These are phyloP conservation scores for Orthosia gothica DNA, from an alignment of 2,888 invertebrate genomes.

Conservation along the genomic window DNA sequence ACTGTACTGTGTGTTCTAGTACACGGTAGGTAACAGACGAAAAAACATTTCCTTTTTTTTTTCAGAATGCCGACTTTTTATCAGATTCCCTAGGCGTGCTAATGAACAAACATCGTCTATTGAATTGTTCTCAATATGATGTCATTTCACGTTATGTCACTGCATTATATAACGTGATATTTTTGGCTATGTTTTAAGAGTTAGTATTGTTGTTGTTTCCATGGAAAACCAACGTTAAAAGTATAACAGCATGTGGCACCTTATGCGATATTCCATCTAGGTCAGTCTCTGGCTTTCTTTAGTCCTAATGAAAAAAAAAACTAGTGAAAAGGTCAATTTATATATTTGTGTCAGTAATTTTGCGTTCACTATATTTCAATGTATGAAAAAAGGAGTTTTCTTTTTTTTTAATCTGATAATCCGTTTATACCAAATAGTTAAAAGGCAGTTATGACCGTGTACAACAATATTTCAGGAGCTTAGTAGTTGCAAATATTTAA, in stretches of 20 bases:
- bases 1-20: too few relatives aligned
- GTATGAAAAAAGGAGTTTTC: not conserved
- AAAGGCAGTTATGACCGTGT: constrained; percentile 32
- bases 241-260: too few relatives aligned
- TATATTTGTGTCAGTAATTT: not conserved
- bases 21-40: too few relatives aligned
- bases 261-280: not conserved
- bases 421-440: not conserved
- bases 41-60: too few relatives aligned
- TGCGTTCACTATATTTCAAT: not conserved
- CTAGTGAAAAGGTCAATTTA: too few relatives aligned
- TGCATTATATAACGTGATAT: constrained; percentile 8
- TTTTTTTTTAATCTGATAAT: not conserved
- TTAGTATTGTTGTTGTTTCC: not conserved
- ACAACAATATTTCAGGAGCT: not conserved
- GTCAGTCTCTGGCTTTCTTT: too few relatives aligned
- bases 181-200: not conserved
- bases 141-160: constrained; percentile 10
- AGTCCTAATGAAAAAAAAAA: too few relatives aligned
- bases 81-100: not conserved
- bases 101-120: not conserved
- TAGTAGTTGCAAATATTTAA: constrained; percentile 19
- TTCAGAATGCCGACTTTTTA: not conserved
- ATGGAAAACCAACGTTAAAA: not conserved
- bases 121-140: constrained; percentile 30